phyloP scores from a whole-genome alignment of 1,140 invertebrate species.

The Neomicropteryx cornuta region DNA sequence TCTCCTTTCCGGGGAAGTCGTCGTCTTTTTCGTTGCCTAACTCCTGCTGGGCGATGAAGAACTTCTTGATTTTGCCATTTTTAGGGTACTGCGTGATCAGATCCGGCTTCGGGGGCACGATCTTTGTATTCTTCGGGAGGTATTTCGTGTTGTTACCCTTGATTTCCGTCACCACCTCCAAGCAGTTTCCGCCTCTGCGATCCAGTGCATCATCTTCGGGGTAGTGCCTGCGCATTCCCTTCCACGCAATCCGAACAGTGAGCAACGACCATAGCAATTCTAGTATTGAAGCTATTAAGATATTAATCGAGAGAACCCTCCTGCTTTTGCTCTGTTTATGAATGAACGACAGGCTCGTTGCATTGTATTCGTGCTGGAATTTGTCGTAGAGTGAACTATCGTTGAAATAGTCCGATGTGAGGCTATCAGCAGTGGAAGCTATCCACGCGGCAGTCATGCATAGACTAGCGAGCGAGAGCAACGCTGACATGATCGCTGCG shows the following conservation, averaged over 20 bases:
- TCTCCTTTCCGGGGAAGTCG: conserved; percentile 29
- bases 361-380: no score
- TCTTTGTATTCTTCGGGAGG: conserved; percentile 31
- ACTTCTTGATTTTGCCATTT: conserved; percentile 38
- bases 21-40: conserved; percentile 23
- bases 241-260: conserved; percentile 44
- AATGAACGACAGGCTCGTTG: conserved; percentile 20
- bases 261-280: conserved; percentile 48
- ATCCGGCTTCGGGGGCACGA: conserved; percentile 31
- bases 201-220: conserved; percentile 35
- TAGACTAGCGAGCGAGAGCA: conserved; percentile 30
- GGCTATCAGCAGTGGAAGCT: conserved; percentile 20
- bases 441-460: conserved; percentile 29
- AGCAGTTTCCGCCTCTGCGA: conserved; percentile 29
- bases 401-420: conserved; percentile 27
- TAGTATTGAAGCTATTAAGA: conserved; percentile 44
- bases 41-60: conserved; percentile 38
- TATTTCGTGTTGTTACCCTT: conserved; percentile 37
- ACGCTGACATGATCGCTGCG: conserved; percentile 34
- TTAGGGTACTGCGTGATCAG: conserved; percentile 40
- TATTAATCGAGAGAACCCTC: conserved; percentile 43
- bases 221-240: conserved; percentile 47
- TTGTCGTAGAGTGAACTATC: conserved; percentile 29
- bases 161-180: conserved; percentile 38
- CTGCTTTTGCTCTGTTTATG: conserved; percentile 23